Evolutionary conservation across 1,140 invertebrate genomes (phyloP).

Genomic region (Penaeus chinensis): DNA sequence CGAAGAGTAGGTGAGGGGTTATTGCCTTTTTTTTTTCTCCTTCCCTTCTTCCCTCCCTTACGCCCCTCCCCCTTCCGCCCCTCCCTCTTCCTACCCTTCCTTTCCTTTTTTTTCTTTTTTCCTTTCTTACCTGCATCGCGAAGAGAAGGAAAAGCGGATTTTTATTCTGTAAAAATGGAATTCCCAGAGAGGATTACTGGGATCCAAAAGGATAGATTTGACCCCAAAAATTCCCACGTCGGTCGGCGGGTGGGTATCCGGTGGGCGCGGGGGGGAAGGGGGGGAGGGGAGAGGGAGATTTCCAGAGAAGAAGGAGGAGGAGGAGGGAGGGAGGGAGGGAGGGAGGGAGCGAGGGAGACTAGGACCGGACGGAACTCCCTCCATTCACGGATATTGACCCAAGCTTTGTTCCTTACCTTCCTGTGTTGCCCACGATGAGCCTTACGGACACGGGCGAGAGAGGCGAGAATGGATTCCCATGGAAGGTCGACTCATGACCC

Average conservation of each 20-base stretch:
- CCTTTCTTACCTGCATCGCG: background rate
- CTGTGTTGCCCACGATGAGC: too few species aligned
- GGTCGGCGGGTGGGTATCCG: constrained; percentile 19
- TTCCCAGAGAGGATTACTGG: constrained; percentile 39
- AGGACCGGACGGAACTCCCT: too few species aligned
- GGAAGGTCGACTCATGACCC: too few species aligned
- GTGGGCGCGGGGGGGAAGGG: background rate
- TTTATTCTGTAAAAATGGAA: constrained; percentile 35
- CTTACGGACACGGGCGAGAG: too few species aligned
- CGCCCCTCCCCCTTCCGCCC: background rate
- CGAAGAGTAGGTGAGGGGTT: background rate
- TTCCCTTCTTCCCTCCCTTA: background rate
- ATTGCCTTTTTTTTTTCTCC: background rate
- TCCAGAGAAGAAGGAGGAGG: background rate
- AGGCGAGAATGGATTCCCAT: too few species aligned
- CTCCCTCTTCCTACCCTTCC: background rate
- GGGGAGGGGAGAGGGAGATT: background rate
- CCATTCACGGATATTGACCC: too few species aligned
- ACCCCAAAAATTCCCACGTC: constrained; percentile 32
- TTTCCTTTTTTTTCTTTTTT: background rate
- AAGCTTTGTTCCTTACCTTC: too few species aligned
- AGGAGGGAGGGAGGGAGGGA: background rate
- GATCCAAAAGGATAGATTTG: constrained; percentile 40
- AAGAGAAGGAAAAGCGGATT: constrained; percentile 44
- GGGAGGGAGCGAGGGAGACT: background rate